Evolutionary conservation across 2,888 invertebrate species (phyloP).

Genomic region (Cantharis flavilabris): DNA sequence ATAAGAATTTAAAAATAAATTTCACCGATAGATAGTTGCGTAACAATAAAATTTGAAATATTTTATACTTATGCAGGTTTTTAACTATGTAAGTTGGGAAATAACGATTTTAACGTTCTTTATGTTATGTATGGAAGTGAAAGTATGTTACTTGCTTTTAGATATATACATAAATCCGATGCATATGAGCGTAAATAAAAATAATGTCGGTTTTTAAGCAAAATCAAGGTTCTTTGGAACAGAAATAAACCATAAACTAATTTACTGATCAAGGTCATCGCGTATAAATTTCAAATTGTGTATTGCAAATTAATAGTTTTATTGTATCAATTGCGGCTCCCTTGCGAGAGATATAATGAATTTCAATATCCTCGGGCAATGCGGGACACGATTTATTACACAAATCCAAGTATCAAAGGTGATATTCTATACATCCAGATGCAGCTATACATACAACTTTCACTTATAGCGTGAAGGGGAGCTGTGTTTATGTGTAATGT

Average conservation of each 20-base stretch:
- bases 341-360: not conserved
- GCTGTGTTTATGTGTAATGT: not conserved
- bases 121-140: conserved; percentile 20
- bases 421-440: conserved; percentile 7
- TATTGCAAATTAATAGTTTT: not conserved
- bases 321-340: not conserved
- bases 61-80: conserved; percentile 7
- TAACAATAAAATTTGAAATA: conserved; percentile 11
- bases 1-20: not conserved
- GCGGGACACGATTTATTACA: conserved; percentile 13
- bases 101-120: conserved; percentile 15
- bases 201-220: not conserved
- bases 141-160: conserved; percentile 13
- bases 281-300: not conserved
- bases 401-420: conserved; percentile 11
- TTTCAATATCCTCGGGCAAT: not conserved
- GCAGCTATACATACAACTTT: conserved; percentile 15
- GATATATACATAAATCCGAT: conserved; percentile 1
- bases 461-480: conserved; percentile 22
- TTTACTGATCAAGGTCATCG: not conserved
- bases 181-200: not conserved
- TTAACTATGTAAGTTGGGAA: conserved; percentile 12
- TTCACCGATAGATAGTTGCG: not conserved
- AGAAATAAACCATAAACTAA: not conserved
- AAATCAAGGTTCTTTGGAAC: conserved; percentile 9